Evolutionary conservation across 2,797 vertebrate genomes (phyloP).

Genomic region (Pangasius sanitwongsei): DNA sequence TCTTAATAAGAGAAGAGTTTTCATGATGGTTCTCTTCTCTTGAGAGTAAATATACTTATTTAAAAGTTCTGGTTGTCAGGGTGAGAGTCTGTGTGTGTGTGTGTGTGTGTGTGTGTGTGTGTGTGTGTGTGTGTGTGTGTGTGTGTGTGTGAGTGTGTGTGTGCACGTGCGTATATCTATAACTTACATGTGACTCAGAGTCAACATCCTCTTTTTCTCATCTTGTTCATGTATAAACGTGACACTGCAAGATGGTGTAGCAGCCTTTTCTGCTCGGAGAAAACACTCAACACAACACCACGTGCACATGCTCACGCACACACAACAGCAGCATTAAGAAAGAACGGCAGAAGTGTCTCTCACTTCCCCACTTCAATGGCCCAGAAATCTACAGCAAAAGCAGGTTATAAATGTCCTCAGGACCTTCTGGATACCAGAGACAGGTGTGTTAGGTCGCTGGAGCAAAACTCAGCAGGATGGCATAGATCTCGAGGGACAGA

Average conservation of each 20-base stretch:
- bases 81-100: background rate
- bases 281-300: background rate
- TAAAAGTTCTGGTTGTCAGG: constrained; percentile 3
- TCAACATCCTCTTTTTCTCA: background rate
- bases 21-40: background rate
- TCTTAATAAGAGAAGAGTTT: background rate
- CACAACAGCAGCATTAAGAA: background rate
- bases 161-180: background rate
- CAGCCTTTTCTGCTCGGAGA: background rate
- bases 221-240: constrained; percentile 9
- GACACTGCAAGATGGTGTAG: background rate
- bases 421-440: background rate
- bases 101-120: background rate
- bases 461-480: constrained; percentile 2
- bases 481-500: background rate
- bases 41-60: background rate
- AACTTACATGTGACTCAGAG: background rate
- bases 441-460: background rate
- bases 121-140: background rate
- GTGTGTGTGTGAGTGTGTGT: background rate
- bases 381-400: background rate
- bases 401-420: constrained; percentile 7
- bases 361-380: background rate
- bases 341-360: background rate
- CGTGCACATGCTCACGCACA: background rate